Conservation (phyloP, 2,113 vertebrate species). For the Pelodiscus sinensis region DNA sequence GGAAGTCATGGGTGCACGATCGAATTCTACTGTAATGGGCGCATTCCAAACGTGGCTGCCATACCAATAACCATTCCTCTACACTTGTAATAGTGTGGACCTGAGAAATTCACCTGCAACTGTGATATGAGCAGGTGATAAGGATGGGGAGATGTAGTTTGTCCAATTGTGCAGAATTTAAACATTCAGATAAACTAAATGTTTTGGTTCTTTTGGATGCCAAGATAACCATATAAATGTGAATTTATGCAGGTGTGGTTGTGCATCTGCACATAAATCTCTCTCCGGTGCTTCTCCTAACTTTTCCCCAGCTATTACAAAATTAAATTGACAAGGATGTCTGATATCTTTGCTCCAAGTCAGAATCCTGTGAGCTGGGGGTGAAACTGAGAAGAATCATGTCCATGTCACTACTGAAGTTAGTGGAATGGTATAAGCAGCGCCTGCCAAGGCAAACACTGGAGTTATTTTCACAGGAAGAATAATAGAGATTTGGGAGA, state of each 20-base stretch:
- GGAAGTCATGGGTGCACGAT: not conserved
- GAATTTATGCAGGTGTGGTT: not conserved
- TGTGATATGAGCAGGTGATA: not conserved
- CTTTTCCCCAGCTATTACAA: slow-evolving; percentile 5
- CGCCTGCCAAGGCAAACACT: not conserved
- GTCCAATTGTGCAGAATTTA: not conserved
- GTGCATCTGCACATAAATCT: not conserved
- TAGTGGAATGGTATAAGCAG: not conserved
- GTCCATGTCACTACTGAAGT: accelerated
- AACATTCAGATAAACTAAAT: not conserved
- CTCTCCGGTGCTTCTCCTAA: not conserved
- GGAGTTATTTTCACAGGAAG: slow-evolving; percentile 4
- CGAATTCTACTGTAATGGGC: not conserved
- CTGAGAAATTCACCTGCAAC: not conserved
- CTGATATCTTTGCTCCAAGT: not conserved
- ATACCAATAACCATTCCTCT: not conserved
- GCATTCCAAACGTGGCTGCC: not conserved
- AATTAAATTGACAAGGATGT: not conserved
- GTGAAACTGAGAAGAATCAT: not conserved
- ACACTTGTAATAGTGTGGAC: not conserved
- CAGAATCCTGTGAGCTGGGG: accelerated
- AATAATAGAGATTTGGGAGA: not conserved
- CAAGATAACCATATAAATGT: not conserved
- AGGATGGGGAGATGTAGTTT: not conserved
- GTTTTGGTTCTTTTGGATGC: not conserved